These are phyloP conservation scores for Drosophila mojavensis DNA, from an alignment of 1,140 invertebrate genomes.

Conservation along the genomic window DNA sequence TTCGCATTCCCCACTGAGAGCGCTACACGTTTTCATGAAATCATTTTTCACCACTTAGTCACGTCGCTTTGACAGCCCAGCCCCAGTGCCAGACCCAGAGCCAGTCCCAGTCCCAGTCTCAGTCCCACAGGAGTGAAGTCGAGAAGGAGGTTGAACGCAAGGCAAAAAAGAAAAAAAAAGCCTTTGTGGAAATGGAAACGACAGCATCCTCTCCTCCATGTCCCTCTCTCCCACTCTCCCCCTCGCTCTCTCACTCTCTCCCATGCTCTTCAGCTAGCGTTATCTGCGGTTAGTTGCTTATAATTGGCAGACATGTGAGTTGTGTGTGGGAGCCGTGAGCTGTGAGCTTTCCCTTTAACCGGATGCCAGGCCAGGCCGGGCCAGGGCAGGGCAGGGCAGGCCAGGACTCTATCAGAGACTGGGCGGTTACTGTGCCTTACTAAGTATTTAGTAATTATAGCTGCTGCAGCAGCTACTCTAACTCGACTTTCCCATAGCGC, in stretches of 20 bases:
- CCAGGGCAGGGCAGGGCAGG: neutral
- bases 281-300: slow-evolving; percentile 81
- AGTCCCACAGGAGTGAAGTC: neutral
- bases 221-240: neutral
- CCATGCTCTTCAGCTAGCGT: slow-evolving; percentile 30
- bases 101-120: too few species aligned
- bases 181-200: slow-evolving; percentile 41
- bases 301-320: slow-evolving; percentile 79
- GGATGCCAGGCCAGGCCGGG: slow-evolving; percentile 24
- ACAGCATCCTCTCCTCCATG: slow-evolving; percentile 59
- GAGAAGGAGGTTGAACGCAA: slow-evolving; percentile 36
- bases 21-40: slow-evolving; percentile 80
- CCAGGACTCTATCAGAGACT: neutral
- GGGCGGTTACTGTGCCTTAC: slow-evolving; percentile 6
- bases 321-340: slow-evolving; percentile 28
- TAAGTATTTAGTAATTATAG: slow-evolving; percentile 56
- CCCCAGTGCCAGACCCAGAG: neutral
- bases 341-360: slow-evolving; percentile 45
- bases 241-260: neutral
- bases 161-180: slow-evolving; percentile 1
- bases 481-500: slow-evolving; percentile 54
- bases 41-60: slow-evolving; percentile 82
- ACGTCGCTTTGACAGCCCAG: slow-evolving; percentile 78
- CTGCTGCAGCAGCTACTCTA: slow-evolving; percentile 14
- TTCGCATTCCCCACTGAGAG: slow-evolving; percentile 64